Evolutionary conservation across 1,140 invertebrate species (phyloP).

Genomic region (Drosophila leontia): DNA sequence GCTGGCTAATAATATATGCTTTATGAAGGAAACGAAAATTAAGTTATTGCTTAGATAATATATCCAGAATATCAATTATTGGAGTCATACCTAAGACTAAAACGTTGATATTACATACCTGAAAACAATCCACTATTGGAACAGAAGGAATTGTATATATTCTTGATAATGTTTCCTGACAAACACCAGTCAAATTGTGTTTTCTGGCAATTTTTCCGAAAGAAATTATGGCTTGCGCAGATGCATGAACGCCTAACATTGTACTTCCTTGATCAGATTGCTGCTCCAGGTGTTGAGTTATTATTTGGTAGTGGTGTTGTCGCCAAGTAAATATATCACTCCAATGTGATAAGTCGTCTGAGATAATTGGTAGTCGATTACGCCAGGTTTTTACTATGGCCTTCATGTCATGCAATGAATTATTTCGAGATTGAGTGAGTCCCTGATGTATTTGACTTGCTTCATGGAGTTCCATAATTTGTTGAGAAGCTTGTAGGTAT

Average conservation of each 20-base stretch:
- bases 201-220: constrained; percentile 98
- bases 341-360: constrained; percentile 98
- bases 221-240: constrained; percentile 97
- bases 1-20: too few species aligned
- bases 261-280: constrained; percentile 90
- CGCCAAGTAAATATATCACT: constrained; percentile 99
- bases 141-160: constrained; percentile 98
- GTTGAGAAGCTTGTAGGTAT: constrained; percentile 95
- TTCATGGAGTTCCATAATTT: constrained; percentile 98
- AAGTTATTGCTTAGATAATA: too few species aligned
- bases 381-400: constrained; percentile 99
- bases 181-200: constrained; percentile 95
- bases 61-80: too few species aligned
- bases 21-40: too few species aligned
- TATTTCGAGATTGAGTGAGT: constrained; percentile 91
- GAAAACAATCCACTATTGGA: constrained; percentile 97
- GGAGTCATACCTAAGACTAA: neutral
- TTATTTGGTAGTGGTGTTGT: constrained; percentile 98
- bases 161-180: constrained; percentile 94
- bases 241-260: constrained; percentile 96
- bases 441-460: constrained; percentile 97
- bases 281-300: constrained; percentile 93
- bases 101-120: constrained; percentile 46
- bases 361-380: constrained; percentile 95
- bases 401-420: constrained; percentile 97